These are phyloP conservation scores for Globodera rostochiensis DNA, from an alignment of 1,140 invertebrate genomes.

Conservation along the genomic window DNA sequence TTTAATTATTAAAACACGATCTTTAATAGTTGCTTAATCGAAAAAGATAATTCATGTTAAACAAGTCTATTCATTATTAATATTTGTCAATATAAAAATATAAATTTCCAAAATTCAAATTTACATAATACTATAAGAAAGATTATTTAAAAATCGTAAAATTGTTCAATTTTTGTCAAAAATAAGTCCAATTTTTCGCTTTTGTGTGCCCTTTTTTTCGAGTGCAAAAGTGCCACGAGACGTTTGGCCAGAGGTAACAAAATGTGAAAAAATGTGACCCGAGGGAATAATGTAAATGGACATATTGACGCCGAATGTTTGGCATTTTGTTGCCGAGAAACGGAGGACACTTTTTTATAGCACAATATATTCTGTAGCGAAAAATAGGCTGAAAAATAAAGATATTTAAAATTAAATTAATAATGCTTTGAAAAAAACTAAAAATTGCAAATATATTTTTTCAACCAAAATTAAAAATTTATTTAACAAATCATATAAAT, in stretches of 20 bases:
- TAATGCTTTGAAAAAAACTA: not conserved
- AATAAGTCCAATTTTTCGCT: not conserved
- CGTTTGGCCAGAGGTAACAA: not conserved
- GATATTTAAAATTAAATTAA: not conserved
- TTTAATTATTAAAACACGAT: too few relatives aligned
- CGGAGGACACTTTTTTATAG: not conserved
- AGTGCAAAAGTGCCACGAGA: not conserved
- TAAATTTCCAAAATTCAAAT: too few relatives aligned
- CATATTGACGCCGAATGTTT: not conserved
- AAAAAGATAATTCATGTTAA: too few relatives aligned
- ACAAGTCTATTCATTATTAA: too few relatives aligned
- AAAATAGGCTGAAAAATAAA: not conserved
- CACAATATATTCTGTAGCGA: not conserved
- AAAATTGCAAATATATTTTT: not conserved
- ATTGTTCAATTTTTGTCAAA: not conserved
- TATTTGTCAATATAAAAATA: too few relatives aligned
- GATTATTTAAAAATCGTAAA: too few relatives aligned
- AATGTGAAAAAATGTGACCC: not conserved
- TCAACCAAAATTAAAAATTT: not conserved
- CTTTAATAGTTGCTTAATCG: too few relatives aligned
- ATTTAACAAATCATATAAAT: not conserved
- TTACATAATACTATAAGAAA: too few relatives aligned
- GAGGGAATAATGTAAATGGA: conserved; percentile 9
- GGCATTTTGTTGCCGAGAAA: not conserved
- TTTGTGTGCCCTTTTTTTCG: not conserved